Conservation (phyloP, 2,888 invertebrate species). For the Steinernema hermaphroditum region DNA sequence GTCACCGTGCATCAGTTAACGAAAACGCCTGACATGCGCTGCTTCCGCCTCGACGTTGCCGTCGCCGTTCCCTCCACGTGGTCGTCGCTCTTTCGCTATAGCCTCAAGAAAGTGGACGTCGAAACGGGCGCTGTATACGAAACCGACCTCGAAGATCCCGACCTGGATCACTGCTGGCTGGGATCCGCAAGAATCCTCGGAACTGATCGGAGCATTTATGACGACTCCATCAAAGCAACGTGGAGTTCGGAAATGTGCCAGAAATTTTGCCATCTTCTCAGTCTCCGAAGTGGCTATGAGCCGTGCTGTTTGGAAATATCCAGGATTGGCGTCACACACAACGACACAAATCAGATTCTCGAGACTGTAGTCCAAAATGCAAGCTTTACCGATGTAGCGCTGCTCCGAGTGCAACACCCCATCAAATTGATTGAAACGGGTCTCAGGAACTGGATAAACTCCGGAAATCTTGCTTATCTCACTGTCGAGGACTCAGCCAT, state of each 20-base stretch:
- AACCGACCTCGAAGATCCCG: background rate
- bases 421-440: background rate
- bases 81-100: slow-evolving; percentile 5
- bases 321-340: background rate
- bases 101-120: background rate
- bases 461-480: background rate
- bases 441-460: slow-evolving; percentile 15
- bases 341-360: slow-evolving; percentile 1
- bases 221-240: background rate
- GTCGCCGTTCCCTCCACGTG: background rate
- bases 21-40: background rate
- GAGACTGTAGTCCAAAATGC: background rate
- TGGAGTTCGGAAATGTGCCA: slow-evolving; percentile 3
- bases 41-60: background rate
- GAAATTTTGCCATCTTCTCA: background rate
- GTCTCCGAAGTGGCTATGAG: background rate
- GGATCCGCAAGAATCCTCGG: background rate
- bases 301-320: slow-evolving; percentile 5
- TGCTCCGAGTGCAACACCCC: slow-evolving; percentile 10
- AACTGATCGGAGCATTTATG: background rate
- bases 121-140: background rate
- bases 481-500: slow-evolving; percentile 2
- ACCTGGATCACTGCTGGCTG: background rate
- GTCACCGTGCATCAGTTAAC: background rate
- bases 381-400: background rate